Percentiles rank a stretch among this genome's conserved stretches.
Conservation (phyloP, 2,797 vertebrate genomes). For the Florisuga fusca region DNA sequence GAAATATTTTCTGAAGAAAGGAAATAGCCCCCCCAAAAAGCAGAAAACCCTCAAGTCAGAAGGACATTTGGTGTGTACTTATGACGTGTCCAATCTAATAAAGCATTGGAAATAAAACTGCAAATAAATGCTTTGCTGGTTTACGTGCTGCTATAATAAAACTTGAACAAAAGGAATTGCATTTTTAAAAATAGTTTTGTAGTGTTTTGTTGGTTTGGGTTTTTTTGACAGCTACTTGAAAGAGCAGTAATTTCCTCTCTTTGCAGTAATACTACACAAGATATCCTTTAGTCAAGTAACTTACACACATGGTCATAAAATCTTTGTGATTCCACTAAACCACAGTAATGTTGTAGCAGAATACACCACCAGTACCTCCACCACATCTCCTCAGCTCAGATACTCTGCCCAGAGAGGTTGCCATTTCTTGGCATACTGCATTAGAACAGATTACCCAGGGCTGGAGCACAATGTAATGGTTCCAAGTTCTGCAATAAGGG, state of each 20-base stretch:
- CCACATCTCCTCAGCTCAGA: not conserved
- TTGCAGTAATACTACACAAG: not conserved
- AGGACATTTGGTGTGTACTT: not conserved
- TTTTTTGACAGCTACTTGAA: not conserved
- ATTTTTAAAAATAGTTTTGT: not conserved
- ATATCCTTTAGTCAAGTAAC: not conserved
- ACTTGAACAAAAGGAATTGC: not conserved
- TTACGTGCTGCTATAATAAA: not conserved
- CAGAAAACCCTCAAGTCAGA: not conserved
- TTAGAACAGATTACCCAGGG: not conserved
- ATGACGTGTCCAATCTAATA: not conserved
- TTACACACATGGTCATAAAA: not conserved
- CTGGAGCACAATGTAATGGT: rapidly evolving
- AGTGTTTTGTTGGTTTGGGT: not conserved
- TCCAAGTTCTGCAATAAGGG: not conserved
- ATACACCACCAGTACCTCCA: not conserved
- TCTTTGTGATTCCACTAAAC: not conserved
- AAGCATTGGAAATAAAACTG: not conserved
- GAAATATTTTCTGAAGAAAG: not conserved
- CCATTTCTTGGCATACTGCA: not conserved
- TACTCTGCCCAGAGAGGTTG: not conserved
- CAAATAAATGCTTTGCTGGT: not conserved
- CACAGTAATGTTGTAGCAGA: not conserved
- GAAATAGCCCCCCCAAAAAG: not conserved
- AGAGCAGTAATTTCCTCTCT: not conserved